Percentiles rank a stretch among this genome's conserved stretches.
These are phyloP conservation scores for Caenorhabditis angaria DNA, from an alignment of 2,888 invertebrate genomes.

Conservation along the genomic window DNA sequence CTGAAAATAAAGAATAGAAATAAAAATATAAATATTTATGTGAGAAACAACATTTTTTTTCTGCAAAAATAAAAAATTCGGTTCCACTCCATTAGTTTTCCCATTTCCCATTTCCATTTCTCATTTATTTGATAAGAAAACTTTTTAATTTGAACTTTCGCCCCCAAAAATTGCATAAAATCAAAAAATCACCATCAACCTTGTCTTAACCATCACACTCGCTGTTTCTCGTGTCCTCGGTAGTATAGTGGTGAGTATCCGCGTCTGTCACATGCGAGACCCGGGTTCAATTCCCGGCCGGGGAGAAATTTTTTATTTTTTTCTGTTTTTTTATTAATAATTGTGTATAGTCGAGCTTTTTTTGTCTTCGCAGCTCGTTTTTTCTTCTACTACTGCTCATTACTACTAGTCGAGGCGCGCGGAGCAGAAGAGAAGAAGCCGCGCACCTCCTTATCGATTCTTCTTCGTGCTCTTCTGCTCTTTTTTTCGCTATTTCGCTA, in stretches of 20 bases:
- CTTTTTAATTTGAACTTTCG: no score
- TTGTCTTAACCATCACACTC: no score
- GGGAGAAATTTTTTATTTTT: constrained; percentile 49
- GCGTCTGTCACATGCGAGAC: constrained; percentile 71
- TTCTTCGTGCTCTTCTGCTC: not conserved
- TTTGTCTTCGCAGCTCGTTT: not conserved
- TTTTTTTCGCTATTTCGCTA: not conserved
- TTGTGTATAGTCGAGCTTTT: not conserved
- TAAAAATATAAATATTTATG: no score
- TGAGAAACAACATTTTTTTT: no score
- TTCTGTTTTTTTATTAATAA: not conserved
- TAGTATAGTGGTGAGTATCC: constrained; percentile 71
- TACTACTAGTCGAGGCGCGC: constrained; percentile 5
- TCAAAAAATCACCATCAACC: no score
- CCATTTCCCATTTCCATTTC: no score
- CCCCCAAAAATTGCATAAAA: no score
- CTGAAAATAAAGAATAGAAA: no score
- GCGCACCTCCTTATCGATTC: constrained; percentile 1
- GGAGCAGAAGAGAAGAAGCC: not conserved
- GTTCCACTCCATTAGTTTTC: no score
- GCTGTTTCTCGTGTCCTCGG: constrained; percentile 64
- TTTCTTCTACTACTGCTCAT: not conserved
- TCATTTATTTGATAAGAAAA: no score
- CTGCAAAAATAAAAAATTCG: no score
- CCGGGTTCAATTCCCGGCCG: constrained; percentile 71